Base-by-base conservation (phyloP, 1,140 invertebrate species). In the Bombus affinis region DNA sequence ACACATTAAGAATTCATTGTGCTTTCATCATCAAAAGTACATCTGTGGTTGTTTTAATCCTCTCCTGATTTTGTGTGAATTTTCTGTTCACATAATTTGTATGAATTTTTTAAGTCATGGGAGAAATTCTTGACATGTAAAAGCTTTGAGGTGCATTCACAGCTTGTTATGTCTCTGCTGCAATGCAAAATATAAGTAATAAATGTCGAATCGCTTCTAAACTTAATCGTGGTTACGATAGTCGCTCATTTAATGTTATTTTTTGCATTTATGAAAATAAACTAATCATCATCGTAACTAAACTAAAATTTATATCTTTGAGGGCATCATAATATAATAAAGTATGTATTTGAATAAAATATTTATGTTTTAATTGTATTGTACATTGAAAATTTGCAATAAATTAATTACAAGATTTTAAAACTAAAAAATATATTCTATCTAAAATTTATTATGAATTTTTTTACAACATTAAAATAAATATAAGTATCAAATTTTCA, bases 1-100 rank as follows among this genome's bases (percentile, higher is more conserved):
- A 88, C 86, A 88, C 86, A 85, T 88, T 86, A 88, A 88, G 88
- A 87, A 88, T 78, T 79, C 68, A 77, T 77, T 32, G 59, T 42
- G 71, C 84, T 59, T 32, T 39, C 47, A 77, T 82, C 47, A 83
- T 78, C 18, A 57, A 22, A 68, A 76, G 13, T 82, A 35, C 74
- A 77, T 77, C 57, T 53, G 4, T 32, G 35, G 32, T 81, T 66
- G 71, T 71, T 74, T 80, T 39, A 12, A 5, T 39, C 25, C 65
- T 59, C 5, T 22, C 18, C 25, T 70, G 57, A 73, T 81, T 76
- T 62, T 42, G 25, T 76, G 44, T 22, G n/a, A 71, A 53, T 53
- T 53, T 53, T 53, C 47, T 53, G 76, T 53, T 59, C 5, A 28
- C 25, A n/a, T 68, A 66, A 73, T 81, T 59, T 42, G 15, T 76